phyloP scores from a whole-genome alignment of 2,113 vertebrate genomes.

The Cichladusa arquata region DNA sequence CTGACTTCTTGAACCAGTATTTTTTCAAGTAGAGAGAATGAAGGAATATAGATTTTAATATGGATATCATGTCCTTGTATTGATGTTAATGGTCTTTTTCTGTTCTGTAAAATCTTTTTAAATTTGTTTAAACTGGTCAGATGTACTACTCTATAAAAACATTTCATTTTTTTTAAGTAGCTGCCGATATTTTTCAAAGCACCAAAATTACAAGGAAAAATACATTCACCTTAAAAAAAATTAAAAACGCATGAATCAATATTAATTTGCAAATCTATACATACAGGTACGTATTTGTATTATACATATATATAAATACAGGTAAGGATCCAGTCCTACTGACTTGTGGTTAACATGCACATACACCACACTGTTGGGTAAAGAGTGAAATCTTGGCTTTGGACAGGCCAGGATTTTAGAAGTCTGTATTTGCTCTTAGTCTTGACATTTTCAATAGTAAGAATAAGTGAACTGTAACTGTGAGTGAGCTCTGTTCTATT shows the following conservation, averaged over 20 bases:
- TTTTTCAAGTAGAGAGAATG: not conserved
- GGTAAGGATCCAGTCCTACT: not conserved
- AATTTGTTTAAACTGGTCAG: not conserved
- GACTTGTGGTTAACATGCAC: not conserved
- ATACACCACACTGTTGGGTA: too few species aligned
- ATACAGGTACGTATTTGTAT: not conserved
- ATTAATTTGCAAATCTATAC: too few species aligned
- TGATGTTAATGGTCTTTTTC: not conserved
- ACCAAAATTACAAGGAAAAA: not conserved
- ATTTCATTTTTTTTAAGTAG: not conserved
- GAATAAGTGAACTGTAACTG: not conserved
- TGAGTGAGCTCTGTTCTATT: not conserved
- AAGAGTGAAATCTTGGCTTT: not conserved
- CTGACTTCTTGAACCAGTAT: not conserved
- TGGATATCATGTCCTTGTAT: not conserved
- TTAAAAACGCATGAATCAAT: rapidly evolving
- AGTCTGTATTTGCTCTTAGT: not conserved
- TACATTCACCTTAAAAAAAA: not conserved
- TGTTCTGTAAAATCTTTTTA: not conserved
- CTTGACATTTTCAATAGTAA: rapidly evolving
- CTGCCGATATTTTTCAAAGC: not conserved
- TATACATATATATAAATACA: not conserved
- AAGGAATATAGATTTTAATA: not conserved
- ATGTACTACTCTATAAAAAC: not conserved
- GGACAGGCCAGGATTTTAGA: not conserved